Base-by-base conservation (phyloP, 2,888 invertebrate species). In the Pelosia muscerda region DNA sequence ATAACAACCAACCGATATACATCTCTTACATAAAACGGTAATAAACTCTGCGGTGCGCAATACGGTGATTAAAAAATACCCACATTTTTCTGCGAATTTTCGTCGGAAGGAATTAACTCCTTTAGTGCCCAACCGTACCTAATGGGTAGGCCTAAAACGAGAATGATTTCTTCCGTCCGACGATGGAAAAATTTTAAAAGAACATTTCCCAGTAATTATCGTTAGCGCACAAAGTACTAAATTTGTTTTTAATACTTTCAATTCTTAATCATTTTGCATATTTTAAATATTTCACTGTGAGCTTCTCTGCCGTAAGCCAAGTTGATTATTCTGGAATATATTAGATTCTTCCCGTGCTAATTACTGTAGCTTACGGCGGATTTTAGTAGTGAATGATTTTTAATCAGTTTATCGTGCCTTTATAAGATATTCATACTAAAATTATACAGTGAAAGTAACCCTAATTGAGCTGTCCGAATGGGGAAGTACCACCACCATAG, bases 171-270 rank as follows among this genome's bases (percentile, higher is more conserved):
- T 72, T 70, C 57, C 58, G 68, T 28, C 56, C 68, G 60, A 73
- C 68, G 65, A 53, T 54, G 67, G 74, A 68, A 69, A 54, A 74
- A 66, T 75, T 81, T 82, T 80, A 81, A 86, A 86, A 82, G 82
- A 80, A 83, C 79, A 81, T 86, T 83, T 82, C 64, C 71, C 67
- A 75, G 83, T 75, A 84, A 87, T 88, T 87, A 88, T 86, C 86
- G 83, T 86, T 85, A 84, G 79, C 83, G 66, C 58, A 71, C 80
- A 70, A 75, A 78, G 75, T 77, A 76, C 77, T 63, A 78, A 81
- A 84, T 81, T 73, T 76, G 73, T 78, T 83, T 87, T 85, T 85
- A 83, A 86, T 84, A 75, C 79, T 78, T 82, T 79, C 73, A 83
- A 79, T 82, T 81, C 74, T 82, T 81, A 81, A 82, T 80, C 73